Conservation (phyloP, 2,113 vertebrate species). For the Ramphastos sulfuratus region DNA sequence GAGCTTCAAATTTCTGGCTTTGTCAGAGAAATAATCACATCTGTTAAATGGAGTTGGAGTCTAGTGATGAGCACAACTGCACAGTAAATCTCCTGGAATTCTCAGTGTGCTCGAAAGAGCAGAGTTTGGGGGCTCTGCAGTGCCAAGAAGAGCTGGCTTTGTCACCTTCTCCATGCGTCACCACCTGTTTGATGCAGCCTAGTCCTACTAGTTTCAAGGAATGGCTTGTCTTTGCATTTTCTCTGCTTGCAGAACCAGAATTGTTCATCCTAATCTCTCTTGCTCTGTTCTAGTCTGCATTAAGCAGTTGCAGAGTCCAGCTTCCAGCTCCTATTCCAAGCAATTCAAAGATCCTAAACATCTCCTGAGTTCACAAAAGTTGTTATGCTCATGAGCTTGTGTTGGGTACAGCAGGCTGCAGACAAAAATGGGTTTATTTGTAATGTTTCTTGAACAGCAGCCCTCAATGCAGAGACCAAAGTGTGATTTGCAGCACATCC, state of each 20-base stretch:
- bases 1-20: neutral
- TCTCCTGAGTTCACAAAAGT: neutral
- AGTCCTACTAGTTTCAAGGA: neutral
- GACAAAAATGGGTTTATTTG: neutral
- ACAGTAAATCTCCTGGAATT: fast-evolving
- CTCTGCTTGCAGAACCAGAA: neutral
- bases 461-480: neutral
- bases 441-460: neutral
- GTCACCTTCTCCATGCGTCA: neutral
- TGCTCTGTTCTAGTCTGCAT: neutral
- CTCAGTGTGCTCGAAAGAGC: neutral
- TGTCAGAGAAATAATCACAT: neutral
- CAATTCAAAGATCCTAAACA: neutral
- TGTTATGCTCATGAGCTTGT: neutral
- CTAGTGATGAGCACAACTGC: neutral
- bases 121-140: neutral
- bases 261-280: neutral
- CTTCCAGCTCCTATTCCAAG: neutral
- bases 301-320: neutral
- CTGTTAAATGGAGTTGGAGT: neutral
- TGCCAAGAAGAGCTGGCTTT: neutral
- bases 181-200: neutral
- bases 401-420: neutral
- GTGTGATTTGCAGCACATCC: neutral
- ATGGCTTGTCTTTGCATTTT: neutral